Evolutionary conservation across 2,113 vertebrate genomes (phyloP), one percentile per base, ranked within the genome.

Genomic region (Tichodroma muraria): DNA sequence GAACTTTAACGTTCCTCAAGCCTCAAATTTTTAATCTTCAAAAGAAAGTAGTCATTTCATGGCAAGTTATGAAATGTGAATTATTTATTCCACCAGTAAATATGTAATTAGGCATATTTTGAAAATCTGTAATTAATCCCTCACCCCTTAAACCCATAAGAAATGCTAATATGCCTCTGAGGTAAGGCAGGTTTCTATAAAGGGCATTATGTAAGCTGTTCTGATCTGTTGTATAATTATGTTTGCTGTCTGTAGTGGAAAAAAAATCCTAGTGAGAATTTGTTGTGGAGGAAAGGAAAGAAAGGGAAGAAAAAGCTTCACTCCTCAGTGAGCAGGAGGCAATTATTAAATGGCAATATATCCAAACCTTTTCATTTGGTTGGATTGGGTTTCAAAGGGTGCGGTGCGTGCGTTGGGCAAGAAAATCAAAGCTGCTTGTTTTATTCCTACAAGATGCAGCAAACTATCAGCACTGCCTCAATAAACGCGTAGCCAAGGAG

Each of bases 81-180:
- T 97, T 97, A 97, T 97, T 97, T 97, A 96, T 96, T 96, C 96
- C 71, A 10, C 60, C 75, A 83, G 94, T 95, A 97, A 97, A 97
- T 92, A 89, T 97, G 96, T 96, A 91, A 96, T 95, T 96, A 90
- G 79, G 75, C 94, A 78, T 97, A 96, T 96, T 85, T 72, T 96
- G 91, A 95, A 96, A 95, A 95, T 88, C 77, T 81, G 76, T 97
- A 95, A 97, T 97, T 96, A 97, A 96, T 94, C 94, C 92, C 88
- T 97, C 85, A 95, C 87, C 93, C 65, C 86, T 97, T 96, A 97
- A 95, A 85, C 86, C 90, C 89, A 94, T 95, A 96, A 95, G 95
- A 97, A 97, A 96, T 97, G 96, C 93, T 97, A 97, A 97, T 97
- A 96, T 93, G 89, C 86, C 95, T 97, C 96, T 93, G 75, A 95